Evolutionary conservation across 2,113 vertebrate genomes (phyloP).

Genomic region (Corvus moneduloides): DNA sequence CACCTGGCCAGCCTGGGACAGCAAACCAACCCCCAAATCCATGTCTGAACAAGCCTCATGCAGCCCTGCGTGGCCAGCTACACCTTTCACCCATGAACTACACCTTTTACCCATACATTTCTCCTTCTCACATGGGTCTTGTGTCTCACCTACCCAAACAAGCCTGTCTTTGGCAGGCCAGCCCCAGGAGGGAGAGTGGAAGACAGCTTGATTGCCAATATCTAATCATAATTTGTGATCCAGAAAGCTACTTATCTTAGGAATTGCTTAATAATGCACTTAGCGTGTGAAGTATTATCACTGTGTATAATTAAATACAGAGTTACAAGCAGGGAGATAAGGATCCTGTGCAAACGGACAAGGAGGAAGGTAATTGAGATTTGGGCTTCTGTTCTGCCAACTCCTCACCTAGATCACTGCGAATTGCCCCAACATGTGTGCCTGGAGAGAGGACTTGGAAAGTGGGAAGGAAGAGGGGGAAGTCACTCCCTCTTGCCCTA

Average conservation of each 20-base stretch:
- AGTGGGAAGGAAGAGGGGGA: not conserved
- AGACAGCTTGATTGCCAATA: conserved; percentile 35
- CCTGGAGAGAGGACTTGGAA: not conserved
- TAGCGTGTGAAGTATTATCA: not conserved
- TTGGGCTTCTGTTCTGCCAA: conserved; percentile 14
- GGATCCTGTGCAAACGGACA: conserved; percentile 17
- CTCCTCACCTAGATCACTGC: not conserved
- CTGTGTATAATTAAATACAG: not conserved
- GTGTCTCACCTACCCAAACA: not conserved
- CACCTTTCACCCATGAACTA: not conserved
- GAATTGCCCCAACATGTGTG: conserved; percentile 10
- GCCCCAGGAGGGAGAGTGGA: not conserved
- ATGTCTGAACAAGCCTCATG: not conserved
- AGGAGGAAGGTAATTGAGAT: conserved; percentile 32
- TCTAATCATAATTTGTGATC: conserved; percentile 3
- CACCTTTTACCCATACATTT: not conserved
- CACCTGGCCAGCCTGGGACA: not conserved
- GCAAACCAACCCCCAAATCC: not conserved
- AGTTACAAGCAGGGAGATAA: conserved; percentile 5
- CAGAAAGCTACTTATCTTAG: conserved; percentile 7
- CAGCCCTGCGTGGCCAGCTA: not conserved
- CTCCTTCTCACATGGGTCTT: not conserved
- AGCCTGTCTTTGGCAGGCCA: not conserved
- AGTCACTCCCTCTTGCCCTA: not conserved
- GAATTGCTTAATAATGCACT: not conserved